A percentile compares a stretch with the other conserved stretches of the same genome.
phyloP scores from a whole-genome alignment of 2,797 vertebrate genomes.

The Aselliscus stoliczkanus region DNA sequence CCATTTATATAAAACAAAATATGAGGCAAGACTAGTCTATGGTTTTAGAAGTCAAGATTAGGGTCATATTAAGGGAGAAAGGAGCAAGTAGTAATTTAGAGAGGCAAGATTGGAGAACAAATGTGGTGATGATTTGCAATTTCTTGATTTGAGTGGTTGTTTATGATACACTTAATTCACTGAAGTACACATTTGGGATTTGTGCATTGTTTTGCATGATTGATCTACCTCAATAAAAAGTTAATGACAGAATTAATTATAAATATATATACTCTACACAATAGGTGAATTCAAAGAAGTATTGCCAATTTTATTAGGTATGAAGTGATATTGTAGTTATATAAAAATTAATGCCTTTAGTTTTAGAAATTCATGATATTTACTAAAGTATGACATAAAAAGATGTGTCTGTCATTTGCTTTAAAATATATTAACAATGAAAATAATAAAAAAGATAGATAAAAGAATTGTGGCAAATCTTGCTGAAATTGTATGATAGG shows the following conservation, averaged over 20 bases:
- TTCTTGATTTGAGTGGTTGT: background rate
- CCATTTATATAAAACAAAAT: background rate
- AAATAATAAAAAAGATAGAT: background rate
- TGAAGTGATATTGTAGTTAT: background rate
- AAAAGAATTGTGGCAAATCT: background rate
- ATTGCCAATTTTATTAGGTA: background rate
- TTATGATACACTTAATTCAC: background rate
- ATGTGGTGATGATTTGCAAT: background rate
- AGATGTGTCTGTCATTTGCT: background rate
- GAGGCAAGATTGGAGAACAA: background rate
- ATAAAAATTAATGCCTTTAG: background rate
- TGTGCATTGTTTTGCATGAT: background rate
- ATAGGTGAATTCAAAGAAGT: background rate
- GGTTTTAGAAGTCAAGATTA: background rate
- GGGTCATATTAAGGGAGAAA: background rate
- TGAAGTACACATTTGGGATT: background rate
- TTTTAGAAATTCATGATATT: background rate
- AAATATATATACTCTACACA: background rate
- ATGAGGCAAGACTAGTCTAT: background rate
- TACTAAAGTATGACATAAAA: background rate
- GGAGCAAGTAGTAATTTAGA: background rate
- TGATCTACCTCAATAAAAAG: background rate
- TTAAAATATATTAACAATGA: background rate
- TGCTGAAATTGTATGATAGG: background rate
- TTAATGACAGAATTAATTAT: background rate